Conservation (phyloP, 2,888 invertebrate genomes). For the Busseola fusca region DNA sequence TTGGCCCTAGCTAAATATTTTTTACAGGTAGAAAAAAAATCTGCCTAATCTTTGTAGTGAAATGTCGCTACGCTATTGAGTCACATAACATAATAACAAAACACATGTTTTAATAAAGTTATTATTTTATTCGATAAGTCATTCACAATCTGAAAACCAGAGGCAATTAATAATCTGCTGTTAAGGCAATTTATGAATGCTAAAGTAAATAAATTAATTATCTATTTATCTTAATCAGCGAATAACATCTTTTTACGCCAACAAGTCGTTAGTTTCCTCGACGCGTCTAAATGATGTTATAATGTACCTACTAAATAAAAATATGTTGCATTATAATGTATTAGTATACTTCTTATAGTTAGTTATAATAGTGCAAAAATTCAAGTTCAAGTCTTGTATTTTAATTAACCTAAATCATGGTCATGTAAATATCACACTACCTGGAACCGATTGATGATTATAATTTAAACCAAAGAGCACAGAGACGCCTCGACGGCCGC, state of each 20-base stretch:
- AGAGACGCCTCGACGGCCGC: background rate
- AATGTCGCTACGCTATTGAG: background rate
- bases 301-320: slow-evolving; percentile 70
- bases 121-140: slow-evolving; percentile 87
- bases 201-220: slow-evolving; percentile 85
- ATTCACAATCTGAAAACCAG: slow-evolving; percentile 85
- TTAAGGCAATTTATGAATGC: slow-evolving; percentile 85
- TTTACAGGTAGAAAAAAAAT: background rate
- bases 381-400: slow-evolving; percentile 77
- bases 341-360: slow-evolving; percentile 74
- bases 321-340: slow-evolving; percentile 72
- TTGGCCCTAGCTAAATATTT: background rate
- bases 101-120: slow-evolving; percentile 75
- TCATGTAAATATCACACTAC: slow-evolving; percentile 69
- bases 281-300: slow-evolving; percentile 66
- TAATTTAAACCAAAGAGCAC: slow-evolving; percentile 33
- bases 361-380: slow-evolving; percentile 75
- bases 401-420: slow-evolving; percentile 74
- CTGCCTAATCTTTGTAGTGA: background rate
- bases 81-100: slow-evolving; percentile 39
- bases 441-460: slow-evolving; percentile 52
- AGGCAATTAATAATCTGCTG: slow-evolving; percentile 83
- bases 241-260: slow-evolving; percentile 75
- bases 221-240: slow-evolving; percentile 78
- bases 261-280: slow-evolving; percentile 76